A percentile compares a stretch with the other conserved stretches of the same genome.
Evolutionary conservation across 2,113 vertebrate species (phyloP).

Genomic region (Cebidichthys violaceus): DNA sequence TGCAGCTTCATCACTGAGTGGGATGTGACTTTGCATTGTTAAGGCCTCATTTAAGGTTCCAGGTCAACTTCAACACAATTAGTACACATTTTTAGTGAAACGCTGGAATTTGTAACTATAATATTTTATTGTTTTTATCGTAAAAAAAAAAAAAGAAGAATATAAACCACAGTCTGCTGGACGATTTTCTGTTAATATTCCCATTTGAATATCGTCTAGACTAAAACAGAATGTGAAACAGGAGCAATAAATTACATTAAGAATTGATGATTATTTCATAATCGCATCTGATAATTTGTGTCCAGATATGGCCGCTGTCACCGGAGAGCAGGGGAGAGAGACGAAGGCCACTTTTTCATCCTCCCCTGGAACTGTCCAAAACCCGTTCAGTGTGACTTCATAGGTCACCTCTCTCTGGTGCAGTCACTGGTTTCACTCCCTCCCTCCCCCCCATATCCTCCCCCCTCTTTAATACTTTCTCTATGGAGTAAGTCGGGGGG

Average conservation of each 20-base stretch:
- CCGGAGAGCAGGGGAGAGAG: slow-evolving; percentile 36
- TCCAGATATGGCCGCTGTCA: slow-evolving; percentile 69
- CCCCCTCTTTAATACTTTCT: slow-evolving; percentile 70
- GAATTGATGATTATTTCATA: slow-evolving; percentile 57
- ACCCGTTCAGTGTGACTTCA: slow-evolving; percentile 71
- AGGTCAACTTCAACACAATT: neutral
- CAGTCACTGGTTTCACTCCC: slow-evolving; percentile 46
- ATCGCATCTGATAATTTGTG: slow-evolving; percentile 72
- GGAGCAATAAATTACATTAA: slow-evolving; percentile 64
- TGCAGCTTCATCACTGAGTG: slow-evolving; percentile 11
- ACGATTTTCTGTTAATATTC: neutral
- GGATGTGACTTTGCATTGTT: slow-evolving; percentile 18
- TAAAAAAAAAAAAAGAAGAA: neutral
- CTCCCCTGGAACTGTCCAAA: slow-evolving; percentile 67
- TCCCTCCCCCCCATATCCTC: neutral
- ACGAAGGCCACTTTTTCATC: slow-evolving; percentile 72
- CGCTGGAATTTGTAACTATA: neutral
- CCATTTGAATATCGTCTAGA: slow-evolving; percentile 64
- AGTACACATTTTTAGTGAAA: neutral
- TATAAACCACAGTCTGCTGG: neutral
- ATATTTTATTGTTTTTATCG: neutral
- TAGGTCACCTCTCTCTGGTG: slow-evolving; percentile 78
- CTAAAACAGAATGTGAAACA: slow-evolving; percentile 25
- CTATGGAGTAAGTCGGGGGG: slow-evolving; percentile 81
- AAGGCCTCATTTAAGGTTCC: neutral